phyloP scores from a whole-genome alignment of 2,888 invertebrate species.

The Hemithea aestivaria region DNA sequence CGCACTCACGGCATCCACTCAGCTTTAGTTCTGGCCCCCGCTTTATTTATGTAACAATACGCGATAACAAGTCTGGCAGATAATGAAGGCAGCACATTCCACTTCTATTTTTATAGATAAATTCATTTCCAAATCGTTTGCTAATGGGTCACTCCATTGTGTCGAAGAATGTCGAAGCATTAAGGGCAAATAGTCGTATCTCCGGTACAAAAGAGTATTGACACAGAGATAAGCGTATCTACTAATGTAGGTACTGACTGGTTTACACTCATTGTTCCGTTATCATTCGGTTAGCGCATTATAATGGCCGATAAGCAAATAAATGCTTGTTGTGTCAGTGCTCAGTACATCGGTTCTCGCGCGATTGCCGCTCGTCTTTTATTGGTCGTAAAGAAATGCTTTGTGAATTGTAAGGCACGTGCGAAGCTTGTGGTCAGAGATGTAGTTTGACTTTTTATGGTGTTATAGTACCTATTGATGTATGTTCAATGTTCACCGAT shows the following conservation, averaged over 20 bases:
- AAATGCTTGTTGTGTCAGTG: slow-evolving; percentile 46
- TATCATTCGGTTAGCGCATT: slow-evolving; percentile 72
- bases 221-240: slow-evolving; percentile 74
- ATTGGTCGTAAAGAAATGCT: slow-evolving; percentile 26
- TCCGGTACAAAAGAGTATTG: slow-evolving; percentile 76
- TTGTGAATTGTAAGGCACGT: slow-evolving; percentile 5
- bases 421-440: no score
- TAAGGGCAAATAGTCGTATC: slow-evolving; percentile 75
- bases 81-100: slow-evolving; percentile 35
- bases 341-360: slow-evolving; percentile 26
- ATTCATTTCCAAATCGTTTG: slow-evolving; percentile 39
- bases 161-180: slow-evolving; percentile 67
- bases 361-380: slow-evolving; percentile 26
- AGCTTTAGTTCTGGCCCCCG: no score
- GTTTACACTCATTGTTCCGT: slow-evolving; percentile 73
- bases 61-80: slow-evolving; percentile 35
- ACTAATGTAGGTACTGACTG: slow-evolving; percentile 63
- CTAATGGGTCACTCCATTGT: slow-evolving; percentile 67
- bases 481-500: no score
- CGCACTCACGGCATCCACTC: no score
- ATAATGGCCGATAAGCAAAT: slow-evolving; percentile 69
- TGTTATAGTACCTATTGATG: no score
- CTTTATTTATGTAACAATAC: slow-evolving; percentile 33
- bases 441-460: no score
- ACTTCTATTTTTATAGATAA: slow-evolving; percentile 45